Base-by-base conservation (phyloP, 2,797 vertebrate genomes). In the Choloepus didactylus region DNA sequence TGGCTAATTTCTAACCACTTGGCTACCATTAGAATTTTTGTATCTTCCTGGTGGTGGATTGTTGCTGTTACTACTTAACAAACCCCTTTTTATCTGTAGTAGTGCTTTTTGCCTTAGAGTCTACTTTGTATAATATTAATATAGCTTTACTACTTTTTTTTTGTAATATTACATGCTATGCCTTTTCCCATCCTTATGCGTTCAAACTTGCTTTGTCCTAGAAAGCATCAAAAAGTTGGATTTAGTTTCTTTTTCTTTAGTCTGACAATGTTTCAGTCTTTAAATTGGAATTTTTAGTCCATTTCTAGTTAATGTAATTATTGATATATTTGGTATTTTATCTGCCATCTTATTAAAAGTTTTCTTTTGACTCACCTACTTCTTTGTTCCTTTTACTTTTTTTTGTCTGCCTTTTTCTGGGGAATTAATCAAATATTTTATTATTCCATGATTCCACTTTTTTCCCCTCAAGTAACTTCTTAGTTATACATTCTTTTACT, bases 161-260 rank as follows among this genome's bases (percentile, higher is more conserved):
- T 85, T 75, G 73, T 29, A 51, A 25, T 73, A 41, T 75, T 81
- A 4, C n/a, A 9, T 51, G 41, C 6, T 85, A 1, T 85, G 41
- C 80, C 7, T 75, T 77, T 67, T 95, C 49, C 25, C 46, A 9
- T 82, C 18, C 41, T 69, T 86, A 38, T 54, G 56, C n/a, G 49
- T 69, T 86, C 35, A 79, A 44, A 49, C 21, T 67, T 79, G 46
- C 31, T 89, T 89, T 67, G 56, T 69, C 64, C 38, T 85, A 38
- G 35, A 92, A 84, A 79, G 56, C 19, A 84, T 79, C 64, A 7
- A 88, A 21, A 84, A 73, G 25, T 89, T 92, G 46, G n/a, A 64
- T 83, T 89, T 72, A 70, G 23, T 56, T 64, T 72, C 18, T 64
- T 70, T 64, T 62, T 35, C 9, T 73, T 75, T 60, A 81, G 18